phyloP scores from a whole-genome alignment of 2,797 vertebrate genomes.

The Muscicapa comitata region DNA sequence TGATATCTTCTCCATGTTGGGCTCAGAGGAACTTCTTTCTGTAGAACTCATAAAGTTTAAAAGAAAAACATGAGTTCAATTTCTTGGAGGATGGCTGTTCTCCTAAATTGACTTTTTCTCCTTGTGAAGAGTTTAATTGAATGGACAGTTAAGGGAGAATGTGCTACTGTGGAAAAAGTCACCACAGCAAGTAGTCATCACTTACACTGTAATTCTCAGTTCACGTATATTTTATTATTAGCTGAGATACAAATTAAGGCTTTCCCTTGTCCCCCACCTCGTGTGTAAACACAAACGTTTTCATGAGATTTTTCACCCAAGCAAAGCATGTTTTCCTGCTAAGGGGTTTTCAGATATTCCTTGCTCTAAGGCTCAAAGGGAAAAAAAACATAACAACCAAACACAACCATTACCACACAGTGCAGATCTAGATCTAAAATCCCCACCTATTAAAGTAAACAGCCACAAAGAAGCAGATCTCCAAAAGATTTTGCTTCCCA shows the following conservation, averaged over 20 bases:
- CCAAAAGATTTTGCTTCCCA: neutral
- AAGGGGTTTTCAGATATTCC: neutral
- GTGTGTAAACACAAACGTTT: neutral
- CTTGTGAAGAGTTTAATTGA: neutral
- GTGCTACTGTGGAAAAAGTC: neutral
- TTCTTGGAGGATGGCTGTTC: neutral
- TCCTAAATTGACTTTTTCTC: neutral
- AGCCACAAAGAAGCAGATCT: neutral
- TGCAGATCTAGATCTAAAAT: neutral
- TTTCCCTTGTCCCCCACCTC: rapidly evolving
- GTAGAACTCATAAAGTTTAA: neutral
- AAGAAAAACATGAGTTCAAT: neutral
- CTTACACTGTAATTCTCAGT: neutral
- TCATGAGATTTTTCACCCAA: neutral
- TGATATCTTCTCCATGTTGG: neutral
- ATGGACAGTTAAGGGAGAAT: neutral
- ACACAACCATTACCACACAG: neutral
- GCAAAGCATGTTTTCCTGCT: neutral
- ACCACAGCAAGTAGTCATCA: neutral
- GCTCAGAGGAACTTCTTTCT: neutral
- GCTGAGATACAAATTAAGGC: neutral
- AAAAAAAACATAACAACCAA: neutral
- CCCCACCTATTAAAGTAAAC: neutral
- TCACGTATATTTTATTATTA: neutral
- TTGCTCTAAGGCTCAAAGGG: neutral